Evolutionary conservation across 2,113 vertebrate species (phyloP).

Genomic region (Xyrauchen texanus): DNA sequence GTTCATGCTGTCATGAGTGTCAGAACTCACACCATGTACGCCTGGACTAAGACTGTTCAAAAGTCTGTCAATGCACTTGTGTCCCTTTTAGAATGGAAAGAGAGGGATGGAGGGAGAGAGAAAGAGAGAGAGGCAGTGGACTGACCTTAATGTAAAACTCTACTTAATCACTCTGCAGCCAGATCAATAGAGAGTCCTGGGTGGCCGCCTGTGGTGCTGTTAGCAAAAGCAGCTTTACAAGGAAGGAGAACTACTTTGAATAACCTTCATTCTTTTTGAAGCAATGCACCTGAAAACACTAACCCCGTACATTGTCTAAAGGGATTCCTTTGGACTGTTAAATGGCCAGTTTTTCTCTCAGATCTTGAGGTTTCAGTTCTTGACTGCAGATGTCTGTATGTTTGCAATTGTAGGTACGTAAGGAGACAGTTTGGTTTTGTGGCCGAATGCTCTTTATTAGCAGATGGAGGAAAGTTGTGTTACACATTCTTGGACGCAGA

Average conservation of each 20-base stretch:
- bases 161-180: constrained; percentile 61
- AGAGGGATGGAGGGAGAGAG: constrained; percentile 39
- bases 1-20: too few species aligned
- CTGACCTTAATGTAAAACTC: constrained; percentile 57
- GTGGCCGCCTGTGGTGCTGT: constrained; percentile 43
- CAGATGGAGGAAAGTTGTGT: too few species aligned
- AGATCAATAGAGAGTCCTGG: constrained; percentile 56
- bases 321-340: neutral
- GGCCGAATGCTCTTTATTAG: too few species aligned
- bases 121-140: constrained; percentile 32
- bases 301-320: neutral
- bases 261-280: constrained; percentile 27
- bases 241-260: constrained; percentile 39
- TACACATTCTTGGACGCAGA: too few species aligned
- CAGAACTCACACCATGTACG: neutral
- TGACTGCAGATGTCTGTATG: too few species aligned
- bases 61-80: constrained; percentile 13
- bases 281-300: constrained; percentile 1
- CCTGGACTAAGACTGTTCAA: neutral
- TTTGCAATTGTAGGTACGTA: too few species aligned
- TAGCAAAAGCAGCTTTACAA: constrained; percentile 38
- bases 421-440: too few species aligned
- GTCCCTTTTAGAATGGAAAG: constrained; percentile 16
- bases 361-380: too few species aligned
- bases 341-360: too few species aligned